These are phyloP conservation scores for Acyrthosiphon pisum DNA, from an alignment of 1,140 invertebrate genomes.

Conservation along the genomic window DNA sequence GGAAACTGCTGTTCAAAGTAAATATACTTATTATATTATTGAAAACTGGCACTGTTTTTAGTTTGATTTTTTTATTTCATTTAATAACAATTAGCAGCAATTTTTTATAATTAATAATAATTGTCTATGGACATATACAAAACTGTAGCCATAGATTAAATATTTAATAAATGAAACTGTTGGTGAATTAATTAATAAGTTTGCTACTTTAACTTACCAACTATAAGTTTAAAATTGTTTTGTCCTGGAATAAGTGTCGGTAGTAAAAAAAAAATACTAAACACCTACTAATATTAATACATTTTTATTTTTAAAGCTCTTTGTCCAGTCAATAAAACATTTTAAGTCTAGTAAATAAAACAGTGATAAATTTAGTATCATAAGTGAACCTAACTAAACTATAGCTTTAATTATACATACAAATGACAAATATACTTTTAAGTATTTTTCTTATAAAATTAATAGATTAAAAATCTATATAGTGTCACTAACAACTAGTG, in stretches of 20 bases:
- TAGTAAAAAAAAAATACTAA: neutral
- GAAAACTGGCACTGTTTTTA: neutral
- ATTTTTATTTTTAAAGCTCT: too few relatives aligned
- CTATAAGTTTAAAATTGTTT: neutral
- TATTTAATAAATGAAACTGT: neutral
- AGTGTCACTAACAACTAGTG: neutral
- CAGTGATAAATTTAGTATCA: neutral
- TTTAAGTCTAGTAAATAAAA: neutral
- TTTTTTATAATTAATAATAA: neutral
- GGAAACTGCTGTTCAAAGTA: constrained; percentile 66
- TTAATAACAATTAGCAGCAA: neutral
- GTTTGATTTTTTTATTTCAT: neutral
- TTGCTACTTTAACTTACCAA: neutral
- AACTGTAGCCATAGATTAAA: neutral
- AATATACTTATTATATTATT: constrained; percentile 46
- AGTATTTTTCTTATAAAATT: neutral
- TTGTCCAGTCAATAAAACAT: neutral
- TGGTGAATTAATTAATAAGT: neutral
- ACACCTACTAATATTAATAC: neutral
- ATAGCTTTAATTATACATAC: neutral
- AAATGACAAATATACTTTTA: neutral
- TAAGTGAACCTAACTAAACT: neutral
- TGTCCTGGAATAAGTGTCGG: neutral
- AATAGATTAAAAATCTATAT: neutral
- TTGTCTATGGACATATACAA: neutral